Base-by-base conservation (phyloP, 2,888 invertebrate species). In the Hymenopus coronatus region DNA sequence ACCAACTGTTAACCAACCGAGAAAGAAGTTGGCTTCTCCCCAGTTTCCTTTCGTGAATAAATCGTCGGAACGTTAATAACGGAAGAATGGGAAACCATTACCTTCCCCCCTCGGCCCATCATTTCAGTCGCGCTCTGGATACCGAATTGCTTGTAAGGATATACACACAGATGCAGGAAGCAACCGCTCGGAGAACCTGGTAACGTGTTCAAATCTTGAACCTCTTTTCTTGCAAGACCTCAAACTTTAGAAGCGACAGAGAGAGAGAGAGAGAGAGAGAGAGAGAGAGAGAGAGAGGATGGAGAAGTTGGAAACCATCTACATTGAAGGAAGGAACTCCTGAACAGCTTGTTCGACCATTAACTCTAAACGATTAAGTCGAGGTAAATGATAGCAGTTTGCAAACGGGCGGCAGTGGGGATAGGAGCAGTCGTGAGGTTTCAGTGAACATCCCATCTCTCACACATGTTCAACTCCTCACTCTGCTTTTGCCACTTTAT, bases 301-400 rank as follows among this genome's bases (percentile, higher is more conserved):
- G 54, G 54, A 25, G 70, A 20, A 86, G 86, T 86, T 81, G 25
- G 86, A 86, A 70, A 25, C 70, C 54, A 81, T 28, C 81, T 81
- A 28, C 81, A 81, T 86, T 20, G 81, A 85, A 54, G 85, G 46
- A 85, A 85, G 85, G 46, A 85, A 85, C 46, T 9, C 46, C 54
- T 85, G 46, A 86, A 81, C 86, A 86, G 86, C 70, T 81, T 86
- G 86, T 81, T 81, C 86, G 25, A 28, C 81, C 86, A 86, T 86
- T 54, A 70, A 86, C 81, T 81, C 54, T 81, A 81, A 86, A 28
- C 86, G 86, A 86, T 86, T 86, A 86, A 86, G 30, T 86, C 30
- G 85, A 86, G 70, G 81, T 86, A 86, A 86, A 86, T 20, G 46
- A 27, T 46, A 54, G 85, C 27, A 85, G 85, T 85, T 85, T 85